These are phyloP conservation scores for Colletes collaris DNA, from an alignment of 2,888 invertebrate genomes.

Conservation along the genomic window DNA sequence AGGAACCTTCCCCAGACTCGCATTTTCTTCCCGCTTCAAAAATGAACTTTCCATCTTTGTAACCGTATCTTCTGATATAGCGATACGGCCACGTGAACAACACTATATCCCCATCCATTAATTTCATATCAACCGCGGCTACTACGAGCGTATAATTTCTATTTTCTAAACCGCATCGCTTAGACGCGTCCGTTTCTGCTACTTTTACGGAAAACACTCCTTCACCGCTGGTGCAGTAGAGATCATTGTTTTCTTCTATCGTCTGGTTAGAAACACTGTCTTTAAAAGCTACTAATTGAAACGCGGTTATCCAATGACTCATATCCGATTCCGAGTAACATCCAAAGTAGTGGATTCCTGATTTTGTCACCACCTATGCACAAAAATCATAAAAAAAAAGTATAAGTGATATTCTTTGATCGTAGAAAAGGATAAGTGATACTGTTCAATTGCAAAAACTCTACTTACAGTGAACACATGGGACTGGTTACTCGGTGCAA, in stretches of 20 bases:
- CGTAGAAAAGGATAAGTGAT: too few relatives aligned
- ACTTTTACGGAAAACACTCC: conserved; percentile 91
- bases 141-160: conserved; percentile 89
- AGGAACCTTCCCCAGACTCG: conserved; percentile 93
- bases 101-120: conserved; percentile 87
- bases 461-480: conserved; percentile 84
- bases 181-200: conserved; percentile 91
- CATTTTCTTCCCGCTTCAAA: conserved; percentile 95
- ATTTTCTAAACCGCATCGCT: conserved; percentile 89
- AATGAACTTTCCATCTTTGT: conserved; percentile 92
- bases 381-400: neutral
- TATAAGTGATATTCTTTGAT: neutral
- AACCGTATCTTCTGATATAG: conserved; percentile 93
- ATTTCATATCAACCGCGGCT: conserved; percentile 90
- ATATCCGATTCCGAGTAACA: conserved; percentile 89
- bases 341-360: conserved; percentile 85
- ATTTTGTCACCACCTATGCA: conserved; percentile 89
- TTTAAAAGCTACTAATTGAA: conserved; percentile 92
- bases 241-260: conserved; percentile 93
- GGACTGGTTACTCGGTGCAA: conserved; percentile 84
- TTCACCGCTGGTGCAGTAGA: conserved; percentile 94
- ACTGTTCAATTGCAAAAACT: neutral
- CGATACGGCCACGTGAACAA: conserved; percentile 93
- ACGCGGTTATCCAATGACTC: conserved; percentile 90
- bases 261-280: conserved; percentile 86